Percentiles rank a stretch among this genome's conserved stretches.
Conservation (phyloP, 2,888 invertebrate genomes). For the Melanchra persicariae region DNA sequence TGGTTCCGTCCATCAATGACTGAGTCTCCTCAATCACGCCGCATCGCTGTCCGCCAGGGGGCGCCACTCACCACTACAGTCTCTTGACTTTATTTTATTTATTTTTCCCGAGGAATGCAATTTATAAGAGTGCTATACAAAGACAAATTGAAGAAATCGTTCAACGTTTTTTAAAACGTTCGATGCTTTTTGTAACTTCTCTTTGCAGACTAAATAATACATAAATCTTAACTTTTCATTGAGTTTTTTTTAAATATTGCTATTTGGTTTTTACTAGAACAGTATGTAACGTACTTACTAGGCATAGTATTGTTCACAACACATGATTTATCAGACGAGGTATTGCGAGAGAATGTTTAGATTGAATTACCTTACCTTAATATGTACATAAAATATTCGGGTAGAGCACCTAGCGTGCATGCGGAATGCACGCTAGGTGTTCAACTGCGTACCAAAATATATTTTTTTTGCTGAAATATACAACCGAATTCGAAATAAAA, state of each 20-base stretch:
- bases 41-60: neutral
- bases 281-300: neutral
- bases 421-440: no score
- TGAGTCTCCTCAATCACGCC: slow-evolving; percentile 15
- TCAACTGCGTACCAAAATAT: no score
- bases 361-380: no score
- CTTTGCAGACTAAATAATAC: slow-evolving; percentile 23
- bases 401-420: no score
- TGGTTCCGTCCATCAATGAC: slow-evolving; percentile 14
- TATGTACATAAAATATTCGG: no score
- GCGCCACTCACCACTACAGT: slow-evolving; percentile 1
- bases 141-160: slow-evolving; percentile 37
- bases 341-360: neutral
- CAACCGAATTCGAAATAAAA: no score
- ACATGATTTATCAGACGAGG: neutral
- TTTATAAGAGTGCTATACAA: slow-evolving; percentile 13
- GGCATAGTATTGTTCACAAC: neutral
- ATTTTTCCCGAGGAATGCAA: slow-evolving; percentile 28
- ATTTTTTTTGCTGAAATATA: no score
- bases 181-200: slow-evolving; percentile 4
- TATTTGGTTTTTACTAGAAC: neutral
- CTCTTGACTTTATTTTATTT: slow-evolving; percentile 5
- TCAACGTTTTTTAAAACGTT: slow-evolving; percentile 3
- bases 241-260: neutral
- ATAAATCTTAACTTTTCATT: neutral